Evolutionary conservation across 2,888 invertebrate genomes (phyloP).

Genomic region (Stenurella melanura): DNA sequence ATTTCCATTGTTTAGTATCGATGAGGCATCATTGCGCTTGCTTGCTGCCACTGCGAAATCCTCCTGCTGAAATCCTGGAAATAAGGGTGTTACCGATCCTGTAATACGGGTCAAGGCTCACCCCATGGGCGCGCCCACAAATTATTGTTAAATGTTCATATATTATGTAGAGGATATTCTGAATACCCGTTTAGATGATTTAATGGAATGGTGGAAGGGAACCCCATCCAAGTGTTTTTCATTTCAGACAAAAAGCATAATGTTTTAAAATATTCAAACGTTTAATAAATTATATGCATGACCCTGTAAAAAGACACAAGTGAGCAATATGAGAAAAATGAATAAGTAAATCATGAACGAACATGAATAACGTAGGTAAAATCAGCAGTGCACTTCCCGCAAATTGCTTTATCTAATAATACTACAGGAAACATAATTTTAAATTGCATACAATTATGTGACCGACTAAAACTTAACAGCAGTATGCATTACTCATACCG

Average conservation of each 20-base stretch:
- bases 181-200: background rate
- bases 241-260: background rate
- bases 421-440: too few relatives aligned
- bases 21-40: slow-evolving; percentile 39
- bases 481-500: too few relatives aligned
- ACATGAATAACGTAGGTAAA: too few relatives aligned
- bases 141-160: slow-evolving; percentile 18
- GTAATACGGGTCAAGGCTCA: slow-evolving; percentile 47
- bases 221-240: background rate
- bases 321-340: too few relatives aligned
- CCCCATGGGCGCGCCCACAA: slow-evolving; percentile 14
- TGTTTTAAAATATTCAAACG: background rate
- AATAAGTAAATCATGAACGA: too few relatives aligned
- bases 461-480: too few relatives aligned
- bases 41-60: slow-evolving; percentile 21
- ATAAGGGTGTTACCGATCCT: slow-evolving; percentile 40
- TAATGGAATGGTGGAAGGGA: background rate
- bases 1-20: slow-evolving; percentile 45
- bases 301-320: too few relatives aligned
- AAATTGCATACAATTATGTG: too few relatives aligned
- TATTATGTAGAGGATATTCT: slow-evolving; percentile 9
- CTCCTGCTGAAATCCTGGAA: slow-evolving; percentile 45
- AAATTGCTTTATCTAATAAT: too few relatives aligned
- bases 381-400: too few relatives aligned
- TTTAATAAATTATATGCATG: too few relatives aligned